Conservation (phyloP, 1,140 invertebrate genomes). For the Bombus waltoni region DNA sequence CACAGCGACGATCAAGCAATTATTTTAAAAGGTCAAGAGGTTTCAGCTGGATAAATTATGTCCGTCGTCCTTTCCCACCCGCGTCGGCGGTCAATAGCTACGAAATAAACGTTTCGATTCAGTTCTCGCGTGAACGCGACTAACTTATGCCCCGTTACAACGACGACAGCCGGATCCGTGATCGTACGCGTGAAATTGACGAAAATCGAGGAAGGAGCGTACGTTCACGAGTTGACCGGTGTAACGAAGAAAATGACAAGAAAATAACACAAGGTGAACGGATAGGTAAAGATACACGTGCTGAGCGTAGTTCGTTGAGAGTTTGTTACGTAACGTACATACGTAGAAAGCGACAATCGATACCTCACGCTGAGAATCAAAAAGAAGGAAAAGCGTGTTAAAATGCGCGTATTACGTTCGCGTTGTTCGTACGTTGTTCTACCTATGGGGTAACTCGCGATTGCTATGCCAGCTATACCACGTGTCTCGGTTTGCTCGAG, state of each 20-base stretch:
- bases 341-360: neutral
- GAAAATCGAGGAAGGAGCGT: neutral
- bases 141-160: neutral
- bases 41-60: conserved; percentile 48
- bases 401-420: neutral
- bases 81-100: conserved; percentile 53
- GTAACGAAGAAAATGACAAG: neutral
- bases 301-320: rapidly evolving
- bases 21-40: conserved; percentile 57
- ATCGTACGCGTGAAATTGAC: neutral
- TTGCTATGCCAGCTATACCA: neutral
- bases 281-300: neutral
- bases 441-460: neutral
- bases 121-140: conserved; percentile 10
- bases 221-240: rapidly evolving
- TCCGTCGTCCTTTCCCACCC: conserved; percentile 52
- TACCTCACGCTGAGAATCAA: rapidly evolving
- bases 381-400: neutral
- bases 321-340: neutral
- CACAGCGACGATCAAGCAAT: conserved; percentile 45
- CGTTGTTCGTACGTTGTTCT: no score
- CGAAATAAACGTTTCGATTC: conserved; percentile 49
- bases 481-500: neutral
- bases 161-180: neutral
- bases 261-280: neutral